phyloP scores from a whole-genome alignment of 2,113 vertebrate species.

The Chionomys nivalis region DNA sequence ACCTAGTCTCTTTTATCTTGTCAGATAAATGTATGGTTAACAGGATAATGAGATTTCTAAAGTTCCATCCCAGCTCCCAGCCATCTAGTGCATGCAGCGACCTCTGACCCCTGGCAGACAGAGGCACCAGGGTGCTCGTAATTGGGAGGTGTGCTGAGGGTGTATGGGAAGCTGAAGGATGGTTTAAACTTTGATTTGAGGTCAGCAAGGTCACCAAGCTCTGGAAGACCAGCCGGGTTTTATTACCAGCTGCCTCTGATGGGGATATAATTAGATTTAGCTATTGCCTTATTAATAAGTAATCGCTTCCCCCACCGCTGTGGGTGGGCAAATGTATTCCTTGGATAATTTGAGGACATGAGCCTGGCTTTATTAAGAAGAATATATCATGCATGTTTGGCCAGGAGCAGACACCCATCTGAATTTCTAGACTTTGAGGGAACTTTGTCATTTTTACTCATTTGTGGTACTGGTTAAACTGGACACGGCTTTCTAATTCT shows the following conservation, averaged over 20 bases:
- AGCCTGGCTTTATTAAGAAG: constrained; percentile 83
- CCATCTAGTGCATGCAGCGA: constrained; percentile 78
- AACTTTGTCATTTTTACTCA: constrained; percentile 47
- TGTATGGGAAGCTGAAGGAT: constrained; percentile 84
- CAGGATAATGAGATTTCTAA: constrained; percentile 94
- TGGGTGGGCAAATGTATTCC: constrained; percentile 82
- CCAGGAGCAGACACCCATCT: constrained; percentile 55
- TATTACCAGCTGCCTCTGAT: constrained; percentile 86
- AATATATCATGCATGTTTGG: constrained; percentile 71
- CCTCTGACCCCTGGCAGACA: constrained; percentile 82
- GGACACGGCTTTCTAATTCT: background rate
- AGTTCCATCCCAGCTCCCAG: constrained; percentile 85
- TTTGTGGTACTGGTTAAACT: constrained; percentile 42
- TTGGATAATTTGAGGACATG: constrained; percentile 82
- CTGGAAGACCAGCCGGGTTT: constrained; percentile 84
- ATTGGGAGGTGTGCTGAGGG: constrained; percentile 85
- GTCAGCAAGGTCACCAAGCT: constrained; percentile 84
- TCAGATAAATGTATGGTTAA: constrained; percentile 96
- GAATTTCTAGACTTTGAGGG: constrained; percentile 12
- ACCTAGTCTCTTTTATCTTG: constrained; percentile 93
- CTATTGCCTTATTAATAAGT: constrained; percentile 90
- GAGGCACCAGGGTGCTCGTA: constrained; percentile 81
- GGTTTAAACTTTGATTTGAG: constrained; percentile 86
- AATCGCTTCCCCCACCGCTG: constrained; percentile 80
- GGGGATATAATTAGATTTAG: constrained; percentile 89